Conservation (phyloP, 2,888 invertebrate species). For the Hirudinaria manillensis region DNA sequence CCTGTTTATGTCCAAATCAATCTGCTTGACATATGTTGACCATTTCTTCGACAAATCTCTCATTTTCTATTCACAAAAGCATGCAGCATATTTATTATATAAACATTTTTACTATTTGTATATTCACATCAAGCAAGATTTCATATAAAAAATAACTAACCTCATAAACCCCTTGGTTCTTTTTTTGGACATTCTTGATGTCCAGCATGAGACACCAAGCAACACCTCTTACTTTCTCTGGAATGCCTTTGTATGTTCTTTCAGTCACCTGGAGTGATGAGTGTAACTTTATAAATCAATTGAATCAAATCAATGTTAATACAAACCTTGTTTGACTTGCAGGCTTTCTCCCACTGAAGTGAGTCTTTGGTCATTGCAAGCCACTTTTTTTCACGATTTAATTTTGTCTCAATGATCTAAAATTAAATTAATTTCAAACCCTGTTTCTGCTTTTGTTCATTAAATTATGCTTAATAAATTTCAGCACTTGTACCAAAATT, state of each 20-base stretch:
- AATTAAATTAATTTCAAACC: not conserved
- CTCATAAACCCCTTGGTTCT: conserved; percentile 73
- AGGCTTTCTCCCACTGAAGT: not conserved
- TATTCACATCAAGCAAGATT: not conserved
- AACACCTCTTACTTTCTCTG: conserved; percentile 79
- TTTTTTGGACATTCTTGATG: conserved; percentile 68
- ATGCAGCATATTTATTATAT: not conserved
- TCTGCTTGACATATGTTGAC: conserved; percentile 94
- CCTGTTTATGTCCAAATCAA: conserved; percentile 96
- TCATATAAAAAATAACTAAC: conserved; percentile 44
- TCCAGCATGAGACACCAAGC: conserved; percentile 75
- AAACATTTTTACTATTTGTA: not conserved
- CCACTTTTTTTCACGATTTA: conserved; percentile 10
- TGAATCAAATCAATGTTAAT: not conserved
- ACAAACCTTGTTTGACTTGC: not conserved
- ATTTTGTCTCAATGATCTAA: not conserved
- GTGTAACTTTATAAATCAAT: not conserved
- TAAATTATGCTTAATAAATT: too few relatives aligned
- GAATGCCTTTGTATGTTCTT: conserved; percentile 92
- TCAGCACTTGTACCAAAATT: too few relatives aligned
- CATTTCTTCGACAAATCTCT: conserved; percentile 75
- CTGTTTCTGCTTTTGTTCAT: too few relatives aligned
- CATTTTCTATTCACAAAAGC: conserved; percentile 65
- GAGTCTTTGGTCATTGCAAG: not conserved
- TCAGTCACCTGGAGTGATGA: conserved; percentile 41